phyloP scores from a whole-genome alignment of 37 sponge, comb jelly and placozoan species.

The Spongia lamella region DNA sequence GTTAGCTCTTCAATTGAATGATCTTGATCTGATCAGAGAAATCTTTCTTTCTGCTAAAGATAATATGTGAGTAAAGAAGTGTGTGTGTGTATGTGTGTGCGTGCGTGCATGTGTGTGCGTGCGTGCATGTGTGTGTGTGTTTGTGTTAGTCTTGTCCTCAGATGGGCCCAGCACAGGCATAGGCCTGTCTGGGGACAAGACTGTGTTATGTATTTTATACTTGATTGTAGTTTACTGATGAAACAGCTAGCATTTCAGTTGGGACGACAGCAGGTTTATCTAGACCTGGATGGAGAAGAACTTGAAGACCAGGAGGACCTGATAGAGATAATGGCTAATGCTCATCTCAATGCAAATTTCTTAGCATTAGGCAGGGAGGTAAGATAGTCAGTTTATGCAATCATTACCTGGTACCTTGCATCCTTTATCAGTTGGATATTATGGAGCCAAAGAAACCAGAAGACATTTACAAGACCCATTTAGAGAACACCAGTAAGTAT shows the following conservation, averaged over 20 bases:
- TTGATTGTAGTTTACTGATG: constrained; percentile 55
- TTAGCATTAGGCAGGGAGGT: constrained; percentile 94
- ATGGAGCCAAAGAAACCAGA: constrained; percentile 99
- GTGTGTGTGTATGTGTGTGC: neutral
- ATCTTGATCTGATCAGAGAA: constrained; percentile 62
- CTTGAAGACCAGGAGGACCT: constrained; percentile 76
- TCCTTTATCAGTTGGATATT: constrained; percentile 83
- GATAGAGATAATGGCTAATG: constrained; percentile 93
- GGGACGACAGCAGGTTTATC: constrained; percentile 94
- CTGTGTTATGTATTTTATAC: neutral
- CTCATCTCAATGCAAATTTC: constrained; percentile 91
- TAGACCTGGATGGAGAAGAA: constrained; percentile 82
- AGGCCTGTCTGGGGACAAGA: too few relatives aligned
- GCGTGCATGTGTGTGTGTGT: neutral
- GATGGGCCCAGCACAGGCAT: too few relatives aligned
- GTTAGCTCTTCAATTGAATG: constrained; percentile 90
- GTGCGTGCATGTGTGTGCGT: neutral
- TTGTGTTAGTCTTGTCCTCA: too few relatives aligned
- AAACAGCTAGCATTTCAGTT: constrained; percentile 98
- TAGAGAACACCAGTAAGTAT: constrained; percentile 77
- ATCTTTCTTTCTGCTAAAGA: constrained; percentile 65
- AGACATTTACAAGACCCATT: constrained; percentile 95
- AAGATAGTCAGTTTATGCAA: constrained; percentile 7
- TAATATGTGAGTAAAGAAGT: neutral
- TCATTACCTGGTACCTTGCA: neutral